Evolutionary conservation across 2,888 invertebrate species (phyloP).

Genomic region (Tetragnatha montana): DNA sequence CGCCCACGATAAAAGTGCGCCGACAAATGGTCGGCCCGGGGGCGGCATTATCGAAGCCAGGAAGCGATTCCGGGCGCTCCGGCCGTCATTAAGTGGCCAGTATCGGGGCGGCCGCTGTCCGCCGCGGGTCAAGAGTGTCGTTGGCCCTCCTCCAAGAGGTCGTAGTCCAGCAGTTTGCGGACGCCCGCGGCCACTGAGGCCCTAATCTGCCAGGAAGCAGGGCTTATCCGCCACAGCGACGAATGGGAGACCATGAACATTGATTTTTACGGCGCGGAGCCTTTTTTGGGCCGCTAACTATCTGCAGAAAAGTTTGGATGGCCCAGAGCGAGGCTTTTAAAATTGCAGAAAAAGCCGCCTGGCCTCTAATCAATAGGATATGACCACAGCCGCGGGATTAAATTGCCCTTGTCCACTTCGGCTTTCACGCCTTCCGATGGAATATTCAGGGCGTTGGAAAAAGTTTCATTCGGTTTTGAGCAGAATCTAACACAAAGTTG

Average conservation of each 20-base stretch:
- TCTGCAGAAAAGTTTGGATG: conserved; percentile 30
- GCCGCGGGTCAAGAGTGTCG: conserved; percentile 63
- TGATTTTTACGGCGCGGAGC: conserved; percentile 63
- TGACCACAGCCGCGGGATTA: too few species aligned
- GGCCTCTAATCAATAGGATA: too few species aligned
- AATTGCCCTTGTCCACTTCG: too few species aligned
- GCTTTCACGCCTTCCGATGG: too few species aligned
- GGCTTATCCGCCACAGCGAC: conserved; percentile 49
- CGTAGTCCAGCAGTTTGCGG: conserved; percentile 62
- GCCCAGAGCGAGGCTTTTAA: conserved; percentile 40
- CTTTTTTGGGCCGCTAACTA: conserved; percentile 22
- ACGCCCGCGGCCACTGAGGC: conserved; percentile 45
- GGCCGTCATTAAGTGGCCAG: conserved; percentile 59
- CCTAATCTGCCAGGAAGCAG: conserved; percentile 61
- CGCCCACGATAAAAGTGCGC: too few species aligned
- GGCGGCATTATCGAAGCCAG: conserved; percentile 56
- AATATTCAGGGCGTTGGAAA: too few species aligned
- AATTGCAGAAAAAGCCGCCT: conserved; percentile 7
- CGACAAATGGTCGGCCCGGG: not conserved
- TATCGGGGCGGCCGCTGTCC: conserved; percentile 40
- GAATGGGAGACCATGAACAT: conserved; percentile 54
- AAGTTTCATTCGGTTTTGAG: too few species aligned
- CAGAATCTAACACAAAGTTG: too few species aligned
- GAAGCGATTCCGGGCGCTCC: conserved; percentile 61
- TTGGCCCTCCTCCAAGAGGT: conserved; percentile 66